Evolutionary conservation across 2,888 invertebrate species (phyloP).

Genomic region (Eilema caniola): DNA sequence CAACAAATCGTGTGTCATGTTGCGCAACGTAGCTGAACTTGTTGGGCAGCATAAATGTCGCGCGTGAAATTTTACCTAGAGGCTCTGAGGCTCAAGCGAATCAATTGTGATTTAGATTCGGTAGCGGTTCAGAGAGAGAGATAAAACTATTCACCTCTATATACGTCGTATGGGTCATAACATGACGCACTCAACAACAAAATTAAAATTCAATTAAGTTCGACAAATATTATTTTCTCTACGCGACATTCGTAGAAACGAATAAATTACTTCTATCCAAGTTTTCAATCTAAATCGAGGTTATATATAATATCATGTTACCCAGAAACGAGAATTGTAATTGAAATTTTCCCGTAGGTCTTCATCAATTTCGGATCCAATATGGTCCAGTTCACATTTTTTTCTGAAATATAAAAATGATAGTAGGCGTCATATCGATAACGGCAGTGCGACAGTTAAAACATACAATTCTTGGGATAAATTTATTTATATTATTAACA

Average conservation of each 20-base stretch:
- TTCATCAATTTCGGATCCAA: not conserved
- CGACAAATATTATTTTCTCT: constrained; percentile 16
- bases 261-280: constrained; percentile 29
- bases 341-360: constrained; percentile 2
- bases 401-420: not conserved
- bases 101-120: too few species aligned
- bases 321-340: not conserved
- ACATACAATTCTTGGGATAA: too few species aligned
- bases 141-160: too few species aligned
- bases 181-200: constrained; percentile 20
- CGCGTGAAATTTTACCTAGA: too few species aligned
- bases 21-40: too few species aligned
- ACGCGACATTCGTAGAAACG: not conserved
- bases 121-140: too few species aligned
- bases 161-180: too few species aligned
- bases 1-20: too few species aligned
- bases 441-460: too few species aligned
- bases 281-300: constrained; percentile 28
- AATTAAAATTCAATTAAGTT: constrained; percentile 31
- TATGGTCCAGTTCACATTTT: not conserved
- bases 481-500: too few species aligned
- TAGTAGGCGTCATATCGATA: not conserved
- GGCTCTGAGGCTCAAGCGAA: too few species aligned
- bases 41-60: too few species aligned
- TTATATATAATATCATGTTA: constrained; percentile 27